A percentile compares a stretch with the other conserved stretches of the same genome.
Evolutionary conservation across 1,140 invertebrate genomes (phyloP).

Genomic region (Neoseiulus cucumeris): DNA sequence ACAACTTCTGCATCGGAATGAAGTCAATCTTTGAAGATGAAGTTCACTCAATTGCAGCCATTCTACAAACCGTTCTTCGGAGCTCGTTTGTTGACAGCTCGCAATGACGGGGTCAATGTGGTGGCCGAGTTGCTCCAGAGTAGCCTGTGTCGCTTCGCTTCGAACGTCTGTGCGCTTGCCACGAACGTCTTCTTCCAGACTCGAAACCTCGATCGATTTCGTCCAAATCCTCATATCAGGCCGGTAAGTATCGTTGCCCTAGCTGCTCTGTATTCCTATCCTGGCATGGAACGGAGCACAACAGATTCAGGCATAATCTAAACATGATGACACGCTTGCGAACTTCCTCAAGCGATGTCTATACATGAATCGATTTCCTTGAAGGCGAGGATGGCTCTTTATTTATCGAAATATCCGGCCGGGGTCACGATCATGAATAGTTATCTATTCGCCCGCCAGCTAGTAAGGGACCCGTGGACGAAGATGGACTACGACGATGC

Average conservation of each 20-base stretch:
- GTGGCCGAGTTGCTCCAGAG: neutral
- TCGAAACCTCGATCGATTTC: neutral
- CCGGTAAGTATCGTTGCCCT: neutral
- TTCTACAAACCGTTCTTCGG: neutral
- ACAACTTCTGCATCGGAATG: too few species aligned
- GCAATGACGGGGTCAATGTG: neutral
- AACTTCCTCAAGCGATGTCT: neutral
- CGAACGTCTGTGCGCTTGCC: neutral
- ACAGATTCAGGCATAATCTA: neutral
- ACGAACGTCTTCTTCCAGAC: neutral
- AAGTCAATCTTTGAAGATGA: too few species aligned
- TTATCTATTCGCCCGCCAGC: neutral
- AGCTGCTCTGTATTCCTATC: neutral
- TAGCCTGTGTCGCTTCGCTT: neutral
- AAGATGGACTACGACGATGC: neutral
- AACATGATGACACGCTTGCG: neutral
- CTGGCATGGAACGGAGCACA: neutral
- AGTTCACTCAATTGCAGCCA: neutral
- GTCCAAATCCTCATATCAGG: neutral
- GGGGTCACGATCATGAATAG: neutral
- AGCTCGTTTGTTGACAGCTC: neutral
- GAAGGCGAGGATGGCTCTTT: neutral
- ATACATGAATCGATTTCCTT: neutral
- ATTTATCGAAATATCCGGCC: neutral
- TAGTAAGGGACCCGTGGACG: neutral